phyloP scores from a whole-genome alignment of 2,113 vertebrate species.

The Atherinomorus stipes region DNA sequence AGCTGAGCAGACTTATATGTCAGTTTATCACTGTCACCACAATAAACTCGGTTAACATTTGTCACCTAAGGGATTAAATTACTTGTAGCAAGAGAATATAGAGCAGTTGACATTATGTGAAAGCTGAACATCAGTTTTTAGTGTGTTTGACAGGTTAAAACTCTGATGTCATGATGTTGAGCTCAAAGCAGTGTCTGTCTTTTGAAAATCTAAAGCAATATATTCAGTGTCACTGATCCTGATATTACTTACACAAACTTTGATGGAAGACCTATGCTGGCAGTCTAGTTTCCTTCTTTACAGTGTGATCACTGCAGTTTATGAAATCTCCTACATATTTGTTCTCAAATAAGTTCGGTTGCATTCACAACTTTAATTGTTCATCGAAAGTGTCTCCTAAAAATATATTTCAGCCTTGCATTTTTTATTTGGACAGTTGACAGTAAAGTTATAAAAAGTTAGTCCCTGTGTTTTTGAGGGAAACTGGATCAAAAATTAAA shows the following conservation, averaged over 20 bases:
- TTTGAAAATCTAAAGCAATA: constrained; percentile 1
- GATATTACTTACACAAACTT: constrained; percentile 5
- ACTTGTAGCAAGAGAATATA: background rate
- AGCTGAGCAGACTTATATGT: background rate
- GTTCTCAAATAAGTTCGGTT: background rate
- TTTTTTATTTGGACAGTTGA: no score
- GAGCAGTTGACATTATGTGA: constrained; percentile 1
- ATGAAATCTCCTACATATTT: background rate
- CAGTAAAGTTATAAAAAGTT: no score
- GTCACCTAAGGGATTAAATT: background rate
- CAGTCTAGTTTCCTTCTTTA: background rate
- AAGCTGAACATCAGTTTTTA: constrained; percentile 2
- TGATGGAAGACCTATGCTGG: constrained; percentile 3
- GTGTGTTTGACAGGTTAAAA: background rate
- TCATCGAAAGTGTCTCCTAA: no score
- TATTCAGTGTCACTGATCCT: background rate
- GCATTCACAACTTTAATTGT: background rate
- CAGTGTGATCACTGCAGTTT: background rate
- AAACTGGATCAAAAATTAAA: no score
- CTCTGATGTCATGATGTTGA: background rate
- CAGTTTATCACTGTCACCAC: background rate
- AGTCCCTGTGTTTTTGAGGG: no score
- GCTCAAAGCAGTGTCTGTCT: background rate
- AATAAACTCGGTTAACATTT: background rate
- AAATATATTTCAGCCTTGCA: background rate